Evolutionary conservation across 2,888 invertebrate genomes (phyloP).

Genomic region (Polydrusus tereticollis): DNA sequence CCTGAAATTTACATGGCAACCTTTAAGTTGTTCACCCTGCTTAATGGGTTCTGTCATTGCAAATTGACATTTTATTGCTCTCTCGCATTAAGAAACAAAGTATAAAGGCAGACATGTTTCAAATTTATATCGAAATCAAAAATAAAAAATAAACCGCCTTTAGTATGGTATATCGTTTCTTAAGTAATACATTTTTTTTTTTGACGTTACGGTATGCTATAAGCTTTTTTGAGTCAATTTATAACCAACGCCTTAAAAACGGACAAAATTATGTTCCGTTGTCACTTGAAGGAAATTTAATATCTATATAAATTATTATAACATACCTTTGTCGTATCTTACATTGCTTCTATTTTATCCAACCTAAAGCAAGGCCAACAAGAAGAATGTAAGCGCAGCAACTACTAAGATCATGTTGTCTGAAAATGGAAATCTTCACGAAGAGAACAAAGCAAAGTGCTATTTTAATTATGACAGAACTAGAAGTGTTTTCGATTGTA

Average conservation of each 20-base stretch:
- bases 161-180: too few species aligned
- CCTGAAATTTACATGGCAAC: too few species aligned
- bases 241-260: background rate
- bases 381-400: conserved; percentile 30
- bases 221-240: too few species aligned
- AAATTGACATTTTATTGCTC: too few species aligned
- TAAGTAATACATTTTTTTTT: too few species aligned
- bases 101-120: too few species aligned
- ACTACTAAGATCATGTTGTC: conserved; percentile 30
- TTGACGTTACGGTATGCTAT: too few species aligned
- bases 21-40: too few species aligned
- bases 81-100: too few species aligned
- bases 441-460: background rate
- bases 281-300: background rate
- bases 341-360: background rate
- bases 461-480: background rate
- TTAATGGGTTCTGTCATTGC: too few species aligned
- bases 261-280: background rate
- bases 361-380: conserved; percentile 30
- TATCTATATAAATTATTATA: background rate
- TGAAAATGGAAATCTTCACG: background rate
- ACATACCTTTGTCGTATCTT: conserved; percentile 1
- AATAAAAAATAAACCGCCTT: too few species aligned
- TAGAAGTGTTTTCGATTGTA: conserved; percentile 2
- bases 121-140: too few species aligned